Base-by-base conservation (phyloP, 1,140 invertebrate genomes). In the Zeugodacus cucurbitae region DNA sequence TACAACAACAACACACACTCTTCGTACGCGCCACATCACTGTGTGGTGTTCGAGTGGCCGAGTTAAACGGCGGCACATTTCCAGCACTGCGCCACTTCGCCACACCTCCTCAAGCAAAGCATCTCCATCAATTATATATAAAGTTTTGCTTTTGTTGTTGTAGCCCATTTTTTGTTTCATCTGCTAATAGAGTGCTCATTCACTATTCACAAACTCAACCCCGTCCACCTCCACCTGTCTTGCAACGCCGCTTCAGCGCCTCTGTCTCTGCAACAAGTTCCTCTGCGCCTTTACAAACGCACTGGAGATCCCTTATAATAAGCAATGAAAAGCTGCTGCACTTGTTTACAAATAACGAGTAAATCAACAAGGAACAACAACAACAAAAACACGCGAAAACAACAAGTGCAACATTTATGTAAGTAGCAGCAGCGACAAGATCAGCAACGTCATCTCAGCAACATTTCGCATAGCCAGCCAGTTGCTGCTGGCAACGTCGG, bases 101-200 rank as follows among this genome's bases (percentile, higher is more conserved):
- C 67, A 74, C 34, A 74, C 67, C 67, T 20, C 67, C 67, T n/a
- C 34, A 20, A 74, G 1, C 67, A 20, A 14, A 22, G 11, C 32
- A 37, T 17, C 67, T 22, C 4, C 67, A 7, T 11, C 20, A 70
- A 41, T 70, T 70, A 34, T 20, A 17, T 32, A 5, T 70, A 17
- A 1, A 2, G 10, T 20, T 20, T 32, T 37, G 32, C 34, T 0
- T 20, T 70, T 74, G 32, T 74, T 22, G 17, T 74, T 74, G 34
- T 74, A 74, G 32, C 67, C 34, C 67, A 74, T 74, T 74, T 74
- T 74, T 74, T 74, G 67, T 74, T 74, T 74, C 67, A 74, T 74
- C 67, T 74, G 32, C 67, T n/a, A 74, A 74, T n/a, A 74, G 32
- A 37, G 34, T 10, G 20, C 67, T 74, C 32, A 74, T 74, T 37